phyloP scores from a whole-genome alignment of 2,888 invertebrate species.

The Cephalotes varians region DNA sequence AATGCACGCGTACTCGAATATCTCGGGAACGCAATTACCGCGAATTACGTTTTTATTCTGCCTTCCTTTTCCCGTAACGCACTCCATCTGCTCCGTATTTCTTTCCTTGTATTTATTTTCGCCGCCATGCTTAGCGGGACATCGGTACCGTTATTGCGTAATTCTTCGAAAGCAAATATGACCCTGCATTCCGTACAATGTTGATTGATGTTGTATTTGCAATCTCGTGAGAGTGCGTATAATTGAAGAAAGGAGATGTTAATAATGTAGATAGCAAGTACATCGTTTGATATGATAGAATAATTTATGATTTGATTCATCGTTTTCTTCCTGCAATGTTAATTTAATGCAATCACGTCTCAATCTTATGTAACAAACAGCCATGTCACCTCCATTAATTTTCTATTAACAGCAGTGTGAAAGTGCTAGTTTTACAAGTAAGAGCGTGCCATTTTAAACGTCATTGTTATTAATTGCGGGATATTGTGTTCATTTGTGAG shows the following conservation, averaged over 20 bases:
- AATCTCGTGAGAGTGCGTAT: neutral
- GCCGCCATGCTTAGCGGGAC: neutral
- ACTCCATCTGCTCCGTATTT: slow-evolving; percentile 20
- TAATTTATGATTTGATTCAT: slow-evolving; percentile 8
- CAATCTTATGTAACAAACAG: neutral
- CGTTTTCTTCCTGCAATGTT: neutral
- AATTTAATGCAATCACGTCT: neutral
- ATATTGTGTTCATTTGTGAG: neutral
- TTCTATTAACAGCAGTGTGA: neutral
- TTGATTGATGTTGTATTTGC: neutral
- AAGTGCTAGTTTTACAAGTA: slow-evolving; percentile 5
- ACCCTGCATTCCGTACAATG: neutral
- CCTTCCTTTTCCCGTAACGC: slow-evolving; percentile 11
- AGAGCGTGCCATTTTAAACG: neutral
- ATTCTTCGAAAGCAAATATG: neutral
- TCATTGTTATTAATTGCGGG: neutral
- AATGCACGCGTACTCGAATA: slow-evolving; percentile 72
- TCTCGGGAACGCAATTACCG: slow-evolving; percentile 73
- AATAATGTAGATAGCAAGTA: neutral
- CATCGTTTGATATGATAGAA: neutral
- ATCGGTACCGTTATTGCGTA: slow-evolving; percentile 14
- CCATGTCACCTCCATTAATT: neutral
- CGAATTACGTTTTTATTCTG: slow-evolving; percentile 57
- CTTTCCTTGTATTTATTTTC: slow-evolving; percentile 47
- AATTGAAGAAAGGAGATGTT: slow-evolving; percentile 3